Evolutionary conservation across 2,113 vertebrate species (phyloP).

Genomic region (Struthio camelus): DNA sequence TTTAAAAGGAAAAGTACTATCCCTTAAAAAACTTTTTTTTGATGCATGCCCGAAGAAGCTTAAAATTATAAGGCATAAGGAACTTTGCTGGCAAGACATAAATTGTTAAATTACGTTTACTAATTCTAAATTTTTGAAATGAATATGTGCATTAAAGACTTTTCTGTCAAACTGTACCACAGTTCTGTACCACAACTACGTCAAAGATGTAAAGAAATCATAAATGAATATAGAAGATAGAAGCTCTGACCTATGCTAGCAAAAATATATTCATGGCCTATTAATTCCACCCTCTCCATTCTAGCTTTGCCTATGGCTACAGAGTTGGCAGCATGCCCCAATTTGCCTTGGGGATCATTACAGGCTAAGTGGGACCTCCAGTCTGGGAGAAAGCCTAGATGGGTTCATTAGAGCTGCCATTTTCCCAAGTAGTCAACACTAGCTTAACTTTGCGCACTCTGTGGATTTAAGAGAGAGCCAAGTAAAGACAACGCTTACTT

Average conservation of each 20-base stretch:
- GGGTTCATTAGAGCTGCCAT: slow-evolving; percentile 14
- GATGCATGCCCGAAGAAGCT: background rate
- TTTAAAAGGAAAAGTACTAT: background rate
- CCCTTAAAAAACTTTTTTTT: background rate
- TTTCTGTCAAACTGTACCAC: background rate
- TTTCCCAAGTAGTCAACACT: slow-evolving; percentile 23
- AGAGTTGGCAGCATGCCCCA: slow-evolving; percentile 14
- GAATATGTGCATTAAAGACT: background rate
- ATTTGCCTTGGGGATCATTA: slow-evolving; percentile 22
- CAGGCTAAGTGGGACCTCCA: slow-evolving; percentile 10
- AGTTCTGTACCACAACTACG: slow-evolving; percentile 27
- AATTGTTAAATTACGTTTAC: background rate
- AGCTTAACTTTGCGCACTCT: background rate
- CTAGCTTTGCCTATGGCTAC: slow-evolving; percentile 7
- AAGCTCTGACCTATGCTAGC: background rate
- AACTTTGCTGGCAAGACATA: background rate
- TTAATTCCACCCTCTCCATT: slow-evolving; percentile 20
- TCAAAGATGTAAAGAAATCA: background rate
- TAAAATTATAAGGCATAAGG: background rate
- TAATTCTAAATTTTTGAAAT: background rate
- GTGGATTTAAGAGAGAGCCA: background rate
- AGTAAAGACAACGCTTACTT: slow-evolving; percentile 24
- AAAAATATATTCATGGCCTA: background rate
- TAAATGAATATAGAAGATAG: background rate
- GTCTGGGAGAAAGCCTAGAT: slow-evolving; percentile 21